Base-by-base conservation (phyloP, 2,888 invertebrate species). In the Latheticus oryzae region DNA sequence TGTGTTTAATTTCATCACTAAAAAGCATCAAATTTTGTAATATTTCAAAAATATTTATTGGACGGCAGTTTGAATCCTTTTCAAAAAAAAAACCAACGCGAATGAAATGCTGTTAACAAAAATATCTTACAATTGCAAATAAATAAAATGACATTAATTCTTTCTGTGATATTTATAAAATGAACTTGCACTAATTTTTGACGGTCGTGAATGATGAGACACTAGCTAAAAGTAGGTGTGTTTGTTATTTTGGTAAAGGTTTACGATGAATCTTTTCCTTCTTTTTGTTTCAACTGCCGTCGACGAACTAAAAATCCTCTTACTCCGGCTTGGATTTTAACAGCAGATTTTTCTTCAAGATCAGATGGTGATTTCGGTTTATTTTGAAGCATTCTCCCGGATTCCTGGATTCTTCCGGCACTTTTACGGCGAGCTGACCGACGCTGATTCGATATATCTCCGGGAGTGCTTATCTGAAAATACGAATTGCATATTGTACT, bases 291-390 rank as follows among this genome's bases (percentile, higher is more conserved):
- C 63, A 80, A 79, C 53, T 81, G 81, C 45, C 80, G 74, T 67
- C 81, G 80, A 35, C 84, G 75, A 4, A 82, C 83, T 16, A 84
- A 73, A 66, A 81, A 84, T 2, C 84, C 84, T 5, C 83, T 77
- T 2, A 84, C 75, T 1, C 83, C 81, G 0, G 84, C 84, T 69
- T 84, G 84, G 50, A 84, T 84, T 69, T 82, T 84, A 1, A 82
- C 82, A 1, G 83, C 84, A 0, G 79, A 79, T 60, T 73, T 71
- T 65, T 79, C 77, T 57, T 78, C 76, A 15, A 79, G 30, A n/a
- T n/a, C n/a, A n/a, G n/a, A n/a, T n/a, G n/a, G n/a, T 17, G 61
- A 43, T 45, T 65, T 58, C n/a, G 61, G 30, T 53, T 67, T 63
- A 23, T 50, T 61, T 35, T 68, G 62, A 5, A 45, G 16, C 32